Evolutionary conservation across 1,140 invertebrate species (phyloP).

Genomic region (Acromyrmex echinatior): DNA sequence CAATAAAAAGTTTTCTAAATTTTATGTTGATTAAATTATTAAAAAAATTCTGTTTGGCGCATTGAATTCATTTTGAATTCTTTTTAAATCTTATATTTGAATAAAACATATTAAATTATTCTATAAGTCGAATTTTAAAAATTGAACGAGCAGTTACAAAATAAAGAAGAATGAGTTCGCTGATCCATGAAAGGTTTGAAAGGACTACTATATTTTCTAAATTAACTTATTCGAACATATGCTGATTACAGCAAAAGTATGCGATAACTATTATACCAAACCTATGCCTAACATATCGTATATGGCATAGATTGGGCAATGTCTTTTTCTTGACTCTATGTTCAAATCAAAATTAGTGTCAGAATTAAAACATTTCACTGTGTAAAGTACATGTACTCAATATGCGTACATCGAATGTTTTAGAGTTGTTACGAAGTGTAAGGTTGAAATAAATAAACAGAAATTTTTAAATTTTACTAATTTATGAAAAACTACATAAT

Average conservation of each 20-base stretch:
- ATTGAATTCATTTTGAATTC: too few relatives aligned
- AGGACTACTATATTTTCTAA: not conserved
- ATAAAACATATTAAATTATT: too few relatives aligned
- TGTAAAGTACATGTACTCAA: not conserved
- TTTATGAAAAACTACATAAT: constrained; percentile 14
- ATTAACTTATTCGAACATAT: not conserved
- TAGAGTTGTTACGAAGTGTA: not conserved
- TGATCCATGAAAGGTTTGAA: too few relatives aligned
- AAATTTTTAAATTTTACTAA: not conserved
- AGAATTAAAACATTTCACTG: not conserved
- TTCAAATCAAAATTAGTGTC: not conserved
- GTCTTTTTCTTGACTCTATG: not conserved
- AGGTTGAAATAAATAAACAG: constrained; percentile 14
- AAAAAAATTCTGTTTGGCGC: too few relatives aligned
- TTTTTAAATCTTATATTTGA: too few relatives aligned
- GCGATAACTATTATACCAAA: not conserved
- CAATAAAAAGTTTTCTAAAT: too few relatives aligned
- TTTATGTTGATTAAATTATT: too few relatives aligned
- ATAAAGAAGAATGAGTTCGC: too few relatives aligned
- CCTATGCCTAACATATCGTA: too few relatives aligned
- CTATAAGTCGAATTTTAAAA: too few relatives aligned
- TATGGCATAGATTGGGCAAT: not conserved
- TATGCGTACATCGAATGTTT: not conserved
- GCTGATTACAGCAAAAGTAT: not conserved
- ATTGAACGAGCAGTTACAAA: too few relatives aligned